Evolutionary conservation across 1,140 invertebrate species (phyloP).

Genomic region (Eriocheir sinensis): DNA sequence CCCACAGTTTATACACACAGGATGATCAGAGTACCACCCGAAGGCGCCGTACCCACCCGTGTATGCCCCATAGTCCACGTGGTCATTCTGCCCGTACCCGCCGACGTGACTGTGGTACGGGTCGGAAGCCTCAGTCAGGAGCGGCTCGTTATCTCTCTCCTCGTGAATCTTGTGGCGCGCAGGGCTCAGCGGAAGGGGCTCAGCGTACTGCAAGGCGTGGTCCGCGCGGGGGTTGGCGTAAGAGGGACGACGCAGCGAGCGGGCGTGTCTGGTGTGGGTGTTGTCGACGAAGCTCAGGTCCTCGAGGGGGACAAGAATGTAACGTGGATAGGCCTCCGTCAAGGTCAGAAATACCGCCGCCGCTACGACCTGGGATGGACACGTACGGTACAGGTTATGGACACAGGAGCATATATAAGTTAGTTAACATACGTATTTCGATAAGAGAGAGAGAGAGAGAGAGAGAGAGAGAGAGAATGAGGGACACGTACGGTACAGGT

Average conservation of each 20-base stretch:
- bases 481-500: too few species aligned
- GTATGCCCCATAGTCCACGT: conserved; percentile 81
- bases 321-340: conserved; percentile 27
- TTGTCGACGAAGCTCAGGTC: too few species aligned
- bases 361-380: not conserved
- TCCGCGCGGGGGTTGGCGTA: not conserved
- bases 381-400: too few species aligned
- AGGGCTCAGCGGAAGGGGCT: not conserved
- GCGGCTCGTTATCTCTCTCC: not conserved
- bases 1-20: conserved; percentile 77
- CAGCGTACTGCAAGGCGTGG: not conserved
- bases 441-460: too few species aligned
- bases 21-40: conserved; percentile 81
- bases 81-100: conserved; percentile 77
- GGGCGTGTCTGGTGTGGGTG: too few species aligned
- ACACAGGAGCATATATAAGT: too few species aligned
- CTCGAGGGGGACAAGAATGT: conserved; percentile 64
- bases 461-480: too few species aligned
- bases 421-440: too few species aligned
- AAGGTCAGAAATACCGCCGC: not conserved
- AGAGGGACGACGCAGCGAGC: not conserved
- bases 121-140: conserved; percentile 39
- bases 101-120: conserved; percentile 53
- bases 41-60: conserved; percentile 81
- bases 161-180: not conserved